Conservation (phyloP, 2,888 invertebrate species). For the Caenorhabditis virilis region DNA sequence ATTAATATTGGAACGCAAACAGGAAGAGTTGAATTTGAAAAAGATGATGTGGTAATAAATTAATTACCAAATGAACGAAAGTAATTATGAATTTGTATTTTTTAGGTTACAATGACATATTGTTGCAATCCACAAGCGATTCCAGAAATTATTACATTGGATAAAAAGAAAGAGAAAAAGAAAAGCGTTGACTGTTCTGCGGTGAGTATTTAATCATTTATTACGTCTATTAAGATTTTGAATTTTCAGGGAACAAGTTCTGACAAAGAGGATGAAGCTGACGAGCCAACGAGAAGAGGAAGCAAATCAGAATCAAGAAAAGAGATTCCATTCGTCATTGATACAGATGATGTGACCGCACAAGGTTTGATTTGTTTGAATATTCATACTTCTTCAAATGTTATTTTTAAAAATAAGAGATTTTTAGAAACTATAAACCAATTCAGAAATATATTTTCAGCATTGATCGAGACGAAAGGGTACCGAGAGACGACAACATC, state of each 20-base stretch:
- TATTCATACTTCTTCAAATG: not conserved
- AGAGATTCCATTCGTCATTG: slow-evolving; percentile 13
- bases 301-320: slow-evolving; percentile 6
- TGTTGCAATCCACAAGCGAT: too few relatives aligned
- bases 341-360: not conserved
- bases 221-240: too few relatives aligned
- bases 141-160: too few relatives aligned
- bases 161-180: too few relatives aligned
- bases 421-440: too few relatives aligned
- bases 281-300: not conserved
- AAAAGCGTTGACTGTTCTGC: too few relatives aligned
- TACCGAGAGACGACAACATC: not conserved
- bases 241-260: slow-evolving; percentile 13
- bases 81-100: not conserved
- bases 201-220: too few relatives aligned
- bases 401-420: not conserved
- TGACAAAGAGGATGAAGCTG: slow-evolving; percentile 8
- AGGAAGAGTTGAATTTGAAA: slow-evolving; percentile 19
- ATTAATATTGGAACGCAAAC: slow-evolving; percentile 13
- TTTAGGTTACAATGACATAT: slow-evolving; percentile 7
- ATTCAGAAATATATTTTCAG: too few relatives aligned
- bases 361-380: too few relatives aligned
- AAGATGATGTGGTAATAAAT: slow-evolving; percentile 24
- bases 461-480: slow-evolving; percentile 5
- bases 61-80: not conserved